Evolutionary conservation across 1,140 invertebrate species (phyloP).

Genomic region (Drosophila asahinai): DNA sequence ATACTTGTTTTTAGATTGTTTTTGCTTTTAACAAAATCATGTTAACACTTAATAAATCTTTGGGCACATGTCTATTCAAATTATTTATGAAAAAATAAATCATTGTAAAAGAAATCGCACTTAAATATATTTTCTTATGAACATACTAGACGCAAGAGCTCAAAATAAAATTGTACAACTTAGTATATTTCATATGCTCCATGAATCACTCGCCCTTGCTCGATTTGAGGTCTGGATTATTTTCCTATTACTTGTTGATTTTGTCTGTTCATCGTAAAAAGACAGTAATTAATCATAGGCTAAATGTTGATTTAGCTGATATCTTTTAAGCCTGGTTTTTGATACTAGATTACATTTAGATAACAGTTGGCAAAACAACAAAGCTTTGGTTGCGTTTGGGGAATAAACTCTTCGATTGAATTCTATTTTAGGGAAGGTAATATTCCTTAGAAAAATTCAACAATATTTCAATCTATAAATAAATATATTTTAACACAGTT

Average conservation of each 20-base stretch:
- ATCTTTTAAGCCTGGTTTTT: neutral
- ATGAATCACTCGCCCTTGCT: neutral
- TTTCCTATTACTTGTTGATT: constrained; percentile 9
- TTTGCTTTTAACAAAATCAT: neutral
- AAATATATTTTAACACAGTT: no score
- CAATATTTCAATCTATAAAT: neutral
- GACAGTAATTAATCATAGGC: constrained; percentile 15
- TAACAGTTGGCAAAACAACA: constrained; percentile 44
- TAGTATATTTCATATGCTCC: neutral
- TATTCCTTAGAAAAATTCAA: neutral
- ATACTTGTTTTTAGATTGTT: constrained; percentile 6
- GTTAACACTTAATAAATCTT: constrained; percentile 3
- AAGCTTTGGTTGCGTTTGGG: constrained; percentile 25
- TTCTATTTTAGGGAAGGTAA: neutral
- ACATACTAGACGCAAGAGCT: neutral
- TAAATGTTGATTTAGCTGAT: constrained; percentile 17
- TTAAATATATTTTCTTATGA: neutral
- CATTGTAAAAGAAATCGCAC: neutral
- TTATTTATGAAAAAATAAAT: neutral
- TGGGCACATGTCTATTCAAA: neutral
- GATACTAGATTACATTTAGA: constrained; percentile 3
- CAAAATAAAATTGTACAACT: no score
- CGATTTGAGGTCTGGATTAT: neutral
- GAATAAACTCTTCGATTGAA: neutral
- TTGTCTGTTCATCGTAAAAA: constrained; percentile 15